Conservation (phyloP, 2,888 invertebrate species). For the Eurytoma californica region DNA sequence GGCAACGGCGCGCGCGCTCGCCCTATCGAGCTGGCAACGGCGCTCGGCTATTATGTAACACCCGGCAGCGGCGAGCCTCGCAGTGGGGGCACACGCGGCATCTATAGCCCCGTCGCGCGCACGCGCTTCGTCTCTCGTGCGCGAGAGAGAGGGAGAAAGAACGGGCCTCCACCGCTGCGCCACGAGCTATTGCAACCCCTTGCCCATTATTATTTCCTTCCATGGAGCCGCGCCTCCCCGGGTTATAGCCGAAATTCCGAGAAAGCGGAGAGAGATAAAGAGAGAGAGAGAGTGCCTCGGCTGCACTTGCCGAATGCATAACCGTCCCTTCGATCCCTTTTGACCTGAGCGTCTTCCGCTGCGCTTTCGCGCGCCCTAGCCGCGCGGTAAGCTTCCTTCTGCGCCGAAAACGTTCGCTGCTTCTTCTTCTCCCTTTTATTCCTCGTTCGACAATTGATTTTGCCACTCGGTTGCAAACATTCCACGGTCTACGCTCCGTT, state of each 20-base stretch:
- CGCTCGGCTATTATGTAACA: constrained; percentile 73
- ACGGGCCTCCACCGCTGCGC: constrained; percentile 60
- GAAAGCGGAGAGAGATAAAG: constrained; percentile 42
- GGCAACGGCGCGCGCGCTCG: constrained; percentile 61
- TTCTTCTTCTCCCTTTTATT: neutral
- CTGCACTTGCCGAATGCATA: neutral
- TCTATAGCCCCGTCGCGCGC: constrained; percentile 33
- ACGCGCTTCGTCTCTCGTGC: neutral
- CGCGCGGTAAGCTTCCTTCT: too few species aligned
- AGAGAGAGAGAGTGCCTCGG: neutral
- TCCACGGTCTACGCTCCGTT: neutral
- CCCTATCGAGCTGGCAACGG: constrained; percentile 65
- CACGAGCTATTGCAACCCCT: constrained; percentile 71
- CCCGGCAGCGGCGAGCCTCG: constrained; percentile 70
- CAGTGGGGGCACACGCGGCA: constrained; percentile 42
- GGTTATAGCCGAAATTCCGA: constrained; percentile 60
- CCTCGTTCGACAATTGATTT: constrained; percentile 17
- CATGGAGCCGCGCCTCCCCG: constrained; percentile 49
- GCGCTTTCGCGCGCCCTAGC: too few species aligned
- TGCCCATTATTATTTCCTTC: constrained; percentile 61
- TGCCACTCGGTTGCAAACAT: neutral
- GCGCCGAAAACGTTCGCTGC: too few species aligned
- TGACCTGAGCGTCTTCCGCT: neutral
- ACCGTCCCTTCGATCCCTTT: neutral
- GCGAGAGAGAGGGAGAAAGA: neutral